Base-by-base conservation (phyloP, 1,140 invertebrate genomes). In the Psilanteris sp. region DNA sequence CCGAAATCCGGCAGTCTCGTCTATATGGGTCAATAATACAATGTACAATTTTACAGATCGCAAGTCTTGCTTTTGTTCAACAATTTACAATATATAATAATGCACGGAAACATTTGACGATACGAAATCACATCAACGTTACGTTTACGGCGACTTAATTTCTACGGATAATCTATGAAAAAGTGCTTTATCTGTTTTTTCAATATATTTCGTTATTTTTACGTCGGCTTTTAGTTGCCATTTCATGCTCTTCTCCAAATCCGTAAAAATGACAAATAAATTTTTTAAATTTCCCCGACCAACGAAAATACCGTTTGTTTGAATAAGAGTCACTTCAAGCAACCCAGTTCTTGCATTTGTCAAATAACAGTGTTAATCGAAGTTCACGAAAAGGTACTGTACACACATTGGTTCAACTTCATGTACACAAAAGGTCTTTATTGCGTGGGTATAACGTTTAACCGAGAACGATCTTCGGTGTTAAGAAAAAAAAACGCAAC, bases 371-470 rank as follows among this genome's bases (percentile, higher is more conserved):
- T 55, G 32, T 71, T 59, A 55, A 71, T 62, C 37, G 43, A 62
- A 52, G 66, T 71, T 55, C 67, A 71, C 62, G 67, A 52, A 71
- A 71, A 71, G 67, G 46, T 41, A 71, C 67, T 52, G 54, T 61
- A 37, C 22, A 62, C 31, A 34, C 52, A 54, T 71, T 54, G 44
- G 6, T 34, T 61, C n/a, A 48, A 70, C 52, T 55, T 59, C 13
- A 6, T 14, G 22, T 10, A 16, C 4, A 71, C 31, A 62, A 48
- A 55, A 5, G 57, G 46, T 16, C 55, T 71, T 71, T 71, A 50
- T 68, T 61, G 52, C 26, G 27, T 70, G 43, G 44, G 14, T 34
- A 43, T 39, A 67, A 31, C 43, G 13, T 43, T 57, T 57, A 57
- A 50, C 64, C 64, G 20, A 44, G 32, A 68, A 48, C 64, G 64